These are phyloP conservation scores for Actias luna DNA, from an alignment of 2,888 invertebrate genomes.

Conservation along the genomic window DNA sequence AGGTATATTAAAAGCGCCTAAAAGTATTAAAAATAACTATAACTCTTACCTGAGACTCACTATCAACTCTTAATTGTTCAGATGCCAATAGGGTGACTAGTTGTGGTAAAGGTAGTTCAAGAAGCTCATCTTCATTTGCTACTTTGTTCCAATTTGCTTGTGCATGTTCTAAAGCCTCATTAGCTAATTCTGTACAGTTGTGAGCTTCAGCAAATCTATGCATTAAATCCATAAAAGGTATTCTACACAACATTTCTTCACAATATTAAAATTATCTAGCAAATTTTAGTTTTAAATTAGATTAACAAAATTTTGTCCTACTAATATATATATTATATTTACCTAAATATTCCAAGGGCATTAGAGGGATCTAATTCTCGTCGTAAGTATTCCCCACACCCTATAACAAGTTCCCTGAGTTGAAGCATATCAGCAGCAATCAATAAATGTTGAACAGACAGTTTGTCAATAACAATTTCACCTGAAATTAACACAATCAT, in stretches of 20 bases:
- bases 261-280: neutral
- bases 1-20: neutral
- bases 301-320: neutral
- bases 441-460: conserved; percentile 93
- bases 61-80: conserved; percentile 93
- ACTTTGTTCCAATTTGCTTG: conserved; percentile 93
- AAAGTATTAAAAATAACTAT: neutral
- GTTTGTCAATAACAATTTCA: conserved; percentile 85
- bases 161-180: conserved; percentile 90
- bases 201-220: conserved; percentile 95
- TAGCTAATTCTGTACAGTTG: conserved; percentile 89
- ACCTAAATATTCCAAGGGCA: conserved; percentile 93
- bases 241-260: neutral
- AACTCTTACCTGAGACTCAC: conserved; percentile 89
- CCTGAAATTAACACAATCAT: conserved; percentile 57
- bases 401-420: conserved; percentile 88
- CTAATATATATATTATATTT: neutral
- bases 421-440: conserved; percentile 96
- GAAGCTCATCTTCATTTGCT: conserved; percentile 89
- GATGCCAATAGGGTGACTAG: conserved; percentile 90
- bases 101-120: conserved; percentile 89
- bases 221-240: too few relatives aligned
- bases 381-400: conserved; percentile 92
- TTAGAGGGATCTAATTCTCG: conserved; percentile 93
- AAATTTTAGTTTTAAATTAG: neutral